Evolutionary conservation across 2,113 vertebrate genomes (phyloP).

Genomic region (Oreochromis tanganicae): DNA sequence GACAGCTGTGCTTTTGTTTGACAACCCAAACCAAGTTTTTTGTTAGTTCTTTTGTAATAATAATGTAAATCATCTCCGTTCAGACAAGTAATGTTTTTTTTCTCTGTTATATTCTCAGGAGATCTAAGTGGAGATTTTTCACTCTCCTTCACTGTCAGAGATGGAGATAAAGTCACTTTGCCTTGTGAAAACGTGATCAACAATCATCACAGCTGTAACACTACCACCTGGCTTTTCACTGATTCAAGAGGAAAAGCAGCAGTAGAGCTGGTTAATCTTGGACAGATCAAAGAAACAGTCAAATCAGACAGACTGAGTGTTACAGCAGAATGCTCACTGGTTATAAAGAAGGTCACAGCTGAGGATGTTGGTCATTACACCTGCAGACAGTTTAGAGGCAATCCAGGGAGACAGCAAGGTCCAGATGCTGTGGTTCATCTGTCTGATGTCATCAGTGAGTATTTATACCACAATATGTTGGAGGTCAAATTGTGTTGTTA

Average conservation of each 20-base stretch:
- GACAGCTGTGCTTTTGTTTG: not conserved
- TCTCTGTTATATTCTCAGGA: not conserved
- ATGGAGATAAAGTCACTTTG: not conserved
- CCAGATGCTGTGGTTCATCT: no score
- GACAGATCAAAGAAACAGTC: accelerated
- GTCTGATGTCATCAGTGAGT: not conserved
- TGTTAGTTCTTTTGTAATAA: not conserved
- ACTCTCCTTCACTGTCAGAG: not conserved
- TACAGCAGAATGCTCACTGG: not conserved
- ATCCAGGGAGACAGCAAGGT: not conserved
- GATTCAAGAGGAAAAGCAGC: not conserved
- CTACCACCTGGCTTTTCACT: not conserved
- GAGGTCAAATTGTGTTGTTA: not conserved
- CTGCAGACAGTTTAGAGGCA: not conserved
- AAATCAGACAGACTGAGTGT: not conserved
- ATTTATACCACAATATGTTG: not conserved
- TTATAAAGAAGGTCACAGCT: not conserved
- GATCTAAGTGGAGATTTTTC: not conserved
- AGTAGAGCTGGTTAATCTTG: not conserved
- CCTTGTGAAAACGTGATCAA: not conserved
- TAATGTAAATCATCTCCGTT: not conserved
- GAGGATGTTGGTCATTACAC: not conserved
- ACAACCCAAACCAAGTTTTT: not conserved
- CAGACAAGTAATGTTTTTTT: not conserved
- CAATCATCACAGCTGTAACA: not conserved